A percentile compares a stretch with the other conserved stretches of the same genome.
Evolutionary conservation across 1,140 invertebrate genomes (phyloP).

Genomic region (Mactra quadrangularis): DNA sequence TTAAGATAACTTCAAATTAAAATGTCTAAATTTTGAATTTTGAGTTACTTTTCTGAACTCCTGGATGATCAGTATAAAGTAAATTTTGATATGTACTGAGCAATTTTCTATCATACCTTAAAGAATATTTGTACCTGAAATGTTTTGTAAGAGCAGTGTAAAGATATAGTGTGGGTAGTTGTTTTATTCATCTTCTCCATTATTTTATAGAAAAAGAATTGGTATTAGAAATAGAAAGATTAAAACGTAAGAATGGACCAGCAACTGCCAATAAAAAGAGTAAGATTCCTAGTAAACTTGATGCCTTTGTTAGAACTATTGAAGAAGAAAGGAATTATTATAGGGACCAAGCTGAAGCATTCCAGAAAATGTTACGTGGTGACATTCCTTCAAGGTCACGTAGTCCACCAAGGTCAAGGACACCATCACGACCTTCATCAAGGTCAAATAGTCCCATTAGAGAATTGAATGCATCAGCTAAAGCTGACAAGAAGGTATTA

Average conservation of each 20-base stretch:
- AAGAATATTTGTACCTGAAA: no score
- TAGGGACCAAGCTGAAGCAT: slow-evolving; percentile 80
- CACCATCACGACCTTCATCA: slow-evolving; percentile 64
- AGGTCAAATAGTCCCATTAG: slow-evolving; percentile 72
- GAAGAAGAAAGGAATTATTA: slow-evolving; percentile 84
- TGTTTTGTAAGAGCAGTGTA: no score
- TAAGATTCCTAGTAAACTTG: slow-evolving; percentile 80
- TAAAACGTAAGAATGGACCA: slow-evolving; percentile 80
- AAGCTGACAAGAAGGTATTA: slow-evolving; percentile 69
- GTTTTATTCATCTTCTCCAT: no score
- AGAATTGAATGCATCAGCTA: slow-evolving; percentile 65
- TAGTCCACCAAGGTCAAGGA: slow-evolving; percentile 66
- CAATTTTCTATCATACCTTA: no score
- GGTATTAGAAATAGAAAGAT: slow-evolving; percentile 82
- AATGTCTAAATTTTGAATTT: no score
- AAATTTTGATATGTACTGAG: no score
- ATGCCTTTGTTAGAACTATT: slow-evolving; percentile 80
- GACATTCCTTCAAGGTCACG: slow-evolving; percentile 67
- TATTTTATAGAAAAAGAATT: slow-evolving; percentile 81
- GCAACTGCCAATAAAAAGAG: slow-evolving; percentile 65
- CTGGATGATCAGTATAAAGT: no score
- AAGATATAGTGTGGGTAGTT: no score
- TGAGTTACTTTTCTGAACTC: no score
- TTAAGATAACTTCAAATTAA: no score
- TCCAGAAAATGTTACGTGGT: slow-evolving; percentile 78